Evolutionary conservation across 2,888 invertebrate genomes (phyloP).

Genomic region (Hoplodrina ambigua): DNA sequence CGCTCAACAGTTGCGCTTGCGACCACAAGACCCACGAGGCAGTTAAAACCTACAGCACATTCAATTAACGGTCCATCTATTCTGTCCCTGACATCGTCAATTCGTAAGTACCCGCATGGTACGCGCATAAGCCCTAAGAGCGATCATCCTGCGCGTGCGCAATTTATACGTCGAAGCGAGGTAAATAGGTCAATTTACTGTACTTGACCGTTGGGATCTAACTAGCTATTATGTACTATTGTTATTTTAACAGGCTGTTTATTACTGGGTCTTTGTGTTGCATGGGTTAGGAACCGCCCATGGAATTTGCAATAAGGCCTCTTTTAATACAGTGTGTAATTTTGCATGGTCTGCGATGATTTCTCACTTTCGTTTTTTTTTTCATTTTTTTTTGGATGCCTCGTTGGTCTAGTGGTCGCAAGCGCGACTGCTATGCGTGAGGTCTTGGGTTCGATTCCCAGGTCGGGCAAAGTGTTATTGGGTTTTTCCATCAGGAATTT

Average conservation of each 20-base stretch:
- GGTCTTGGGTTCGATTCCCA: too few species aligned
- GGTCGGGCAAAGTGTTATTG: too few species aligned
- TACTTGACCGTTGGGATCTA: constrained; percentile 47
- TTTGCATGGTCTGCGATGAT: too few species aligned
- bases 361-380: too few species aligned
- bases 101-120: constrained; percentile 13
- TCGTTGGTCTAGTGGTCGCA: too few species aligned
- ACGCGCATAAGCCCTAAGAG: constrained; percentile 1
- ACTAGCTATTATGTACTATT: constrained; percentile 39
- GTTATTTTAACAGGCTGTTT: constrained; percentile 18
- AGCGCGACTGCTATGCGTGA: too few species aligned
- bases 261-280: constrained; percentile 1
- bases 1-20: too few species aligned
- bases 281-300: neutral
- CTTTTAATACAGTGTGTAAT: too few species aligned
- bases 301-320: neutral
- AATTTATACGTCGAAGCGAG: constrained; percentile 30
- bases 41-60: too few species aligned
- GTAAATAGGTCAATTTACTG: constrained; percentile 57
- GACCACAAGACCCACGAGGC: too few species aligned
- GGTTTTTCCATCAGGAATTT: too few species aligned
- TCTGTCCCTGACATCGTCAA: neutral
- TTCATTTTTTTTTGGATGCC: too few species aligned
- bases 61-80: neutral
- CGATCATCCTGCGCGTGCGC: constrained; percentile 33